Percentiles rank a stretch among this genome's conserved stretches.
These are phyloP conservation scores for Tichodroma muraria DNA, from an alignment of 2,113 vertebrate species.

Conservation along the genomic window DNA sequence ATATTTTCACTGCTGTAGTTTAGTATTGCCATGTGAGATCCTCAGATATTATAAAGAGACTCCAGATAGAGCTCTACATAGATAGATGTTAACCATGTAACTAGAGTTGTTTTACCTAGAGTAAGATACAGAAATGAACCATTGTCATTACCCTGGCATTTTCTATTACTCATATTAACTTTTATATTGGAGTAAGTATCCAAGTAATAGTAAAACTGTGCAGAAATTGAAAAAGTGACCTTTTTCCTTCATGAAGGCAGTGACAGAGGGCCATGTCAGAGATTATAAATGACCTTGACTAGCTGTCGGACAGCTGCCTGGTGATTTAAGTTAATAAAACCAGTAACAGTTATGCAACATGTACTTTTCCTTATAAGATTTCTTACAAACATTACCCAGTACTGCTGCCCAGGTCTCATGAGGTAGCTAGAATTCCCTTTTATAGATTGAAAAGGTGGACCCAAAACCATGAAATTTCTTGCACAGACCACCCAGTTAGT, in stretches of 20 bases:
- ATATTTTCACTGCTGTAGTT: background rate
- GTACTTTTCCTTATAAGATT: background rate
- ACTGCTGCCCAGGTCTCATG: background rate
- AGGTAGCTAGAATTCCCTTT: background rate
- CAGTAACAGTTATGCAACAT: background rate
- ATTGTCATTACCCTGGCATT: background rate
- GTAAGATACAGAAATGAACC: background rate
- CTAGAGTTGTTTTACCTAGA: background rate
- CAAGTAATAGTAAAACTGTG: background rate
- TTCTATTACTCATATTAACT: background rate
- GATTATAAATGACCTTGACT: constrained; percentile 14
- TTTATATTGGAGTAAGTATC: background rate
- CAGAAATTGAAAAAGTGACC: background rate
- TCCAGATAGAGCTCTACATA: background rate
- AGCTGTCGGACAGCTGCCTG: constrained; percentile 11
- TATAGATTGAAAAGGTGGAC: background rate
- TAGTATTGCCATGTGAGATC: background rate
- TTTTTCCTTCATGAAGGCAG: background rate
- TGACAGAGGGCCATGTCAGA: background rate
- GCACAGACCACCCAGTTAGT: background rate
- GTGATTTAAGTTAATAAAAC: background rate
- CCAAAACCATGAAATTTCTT: background rate
- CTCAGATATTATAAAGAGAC: background rate
- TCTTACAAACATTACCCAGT: background rate
- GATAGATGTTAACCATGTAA: background rate